Conservation (phyloP, 2,888 invertebrate species). For the Aricia artaxerxes region DNA sequence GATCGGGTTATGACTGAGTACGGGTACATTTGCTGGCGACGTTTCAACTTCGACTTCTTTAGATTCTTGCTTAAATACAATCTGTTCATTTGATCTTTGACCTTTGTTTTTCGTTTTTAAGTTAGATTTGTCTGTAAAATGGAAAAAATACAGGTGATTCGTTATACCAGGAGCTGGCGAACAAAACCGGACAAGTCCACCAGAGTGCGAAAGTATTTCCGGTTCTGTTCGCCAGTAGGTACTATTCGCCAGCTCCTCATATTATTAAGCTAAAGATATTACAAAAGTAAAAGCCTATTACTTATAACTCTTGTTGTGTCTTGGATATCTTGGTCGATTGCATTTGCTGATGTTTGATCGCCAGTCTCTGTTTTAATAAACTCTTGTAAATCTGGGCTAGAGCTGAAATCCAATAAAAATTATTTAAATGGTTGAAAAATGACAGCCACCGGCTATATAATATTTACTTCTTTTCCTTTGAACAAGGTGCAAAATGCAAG, state of each 20-base stretch:
- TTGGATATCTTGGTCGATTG: not conserved
- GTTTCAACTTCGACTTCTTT: not conserved
- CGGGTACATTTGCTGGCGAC: too few relatives aligned
- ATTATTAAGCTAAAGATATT: not conserved
- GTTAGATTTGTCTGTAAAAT: not conserved
- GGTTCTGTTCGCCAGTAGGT: too few relatives aligned
- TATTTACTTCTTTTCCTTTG: too few relatives aligned
- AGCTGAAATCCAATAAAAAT: not conserved
- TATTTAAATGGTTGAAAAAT: not conserved
- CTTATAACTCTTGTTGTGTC: not conserved
- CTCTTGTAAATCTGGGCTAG: not conserved
- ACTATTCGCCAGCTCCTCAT: too few relatives aligned
- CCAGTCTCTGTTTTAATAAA: not conserved
- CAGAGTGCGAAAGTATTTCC: too few relatives aligned
- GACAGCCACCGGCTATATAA: too few relatives aligned
- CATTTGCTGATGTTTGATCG: not conserved
- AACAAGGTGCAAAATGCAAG: too few relatives aligned
- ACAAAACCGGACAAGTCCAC: too few relatives aligned
- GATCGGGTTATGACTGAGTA: conserved; percentile 40
- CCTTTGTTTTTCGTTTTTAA: not conserved
- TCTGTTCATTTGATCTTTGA: not conserved
- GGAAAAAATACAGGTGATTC: not conserved
- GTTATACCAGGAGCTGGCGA: too few relatives aligned
- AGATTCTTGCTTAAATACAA: not conserved
- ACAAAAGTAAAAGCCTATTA: not conserved